Base-by-base conservation (phyloP, 2,113 vertebrate genomes). In the Gallinago media region DNA sequence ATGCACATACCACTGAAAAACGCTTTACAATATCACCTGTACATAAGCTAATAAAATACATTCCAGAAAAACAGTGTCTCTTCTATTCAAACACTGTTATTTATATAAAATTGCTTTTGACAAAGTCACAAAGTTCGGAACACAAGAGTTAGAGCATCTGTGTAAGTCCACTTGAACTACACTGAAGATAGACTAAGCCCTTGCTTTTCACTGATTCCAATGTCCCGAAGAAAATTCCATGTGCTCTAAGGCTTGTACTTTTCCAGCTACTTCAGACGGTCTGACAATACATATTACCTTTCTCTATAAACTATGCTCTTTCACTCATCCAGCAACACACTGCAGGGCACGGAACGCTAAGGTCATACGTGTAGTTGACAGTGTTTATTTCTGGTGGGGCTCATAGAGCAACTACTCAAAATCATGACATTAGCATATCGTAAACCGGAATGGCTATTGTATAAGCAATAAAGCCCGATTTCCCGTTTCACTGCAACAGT, bases 341-440 rank as follows among this genome's bases (percentile, higher is more conserved):
- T 22, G 47, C 66, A 38, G 70, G 87, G 44, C 27, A 29, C 38
- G 59, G 42, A 44, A 62, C 0, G 13, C 17, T 5, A 27, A 46
- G 1, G 11, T 49, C 17, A 7, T 25, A 19, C 0, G 9, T 17
- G 15, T 5, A 25, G 13, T 23, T 58, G 14, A 10, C 47, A 23
- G n/a, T 6, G 40, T 63, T 61, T n/a, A 13, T 34, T 58, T 85
- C 42, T 58, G 36, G 58, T 22, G 36, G 23, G 40, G 32, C 13
- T 38, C 49, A 70, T 12, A 67, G 0, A 58, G n/a, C 50, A 70
- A 49, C 20, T 50, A n/a, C 10, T 22, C 42, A 26, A 5, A 38
- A 70, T 13, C 22, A 27, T 46, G 15, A 65, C 31, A 59, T 58
- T 5, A 40, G 19, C 17, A 2, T 15, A 66, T 13, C 3, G 3